Base-by-base conservation (phyloP, 2,888 invertebrate species). In the Cephus nigrinus region DNA sequence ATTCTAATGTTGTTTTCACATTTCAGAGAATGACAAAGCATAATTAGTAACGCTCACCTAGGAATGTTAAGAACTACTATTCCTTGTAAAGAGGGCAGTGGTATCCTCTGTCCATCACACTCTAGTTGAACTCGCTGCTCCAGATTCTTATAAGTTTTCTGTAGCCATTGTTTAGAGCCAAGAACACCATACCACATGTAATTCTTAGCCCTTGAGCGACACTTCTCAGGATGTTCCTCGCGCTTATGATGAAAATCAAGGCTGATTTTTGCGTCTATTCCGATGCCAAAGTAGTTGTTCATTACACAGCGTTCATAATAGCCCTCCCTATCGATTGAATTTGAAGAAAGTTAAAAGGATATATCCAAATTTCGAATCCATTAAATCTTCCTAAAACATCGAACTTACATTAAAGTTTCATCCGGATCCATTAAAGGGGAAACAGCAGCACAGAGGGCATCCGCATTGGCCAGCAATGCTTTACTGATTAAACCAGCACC, bases 261-360 rank as follows among this genome's bases (percentile, higher is more conserved):
- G 0, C 98, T 97, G 77, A 99, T 98, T 92, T 99, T 99, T 0
- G 99, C 99, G 92, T 99, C 99, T 81, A 99, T 97, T 0, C 99
- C 99, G 87, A 99, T 99, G 0, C 99, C 99, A 90, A 99, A 99
- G 91, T 99, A 99, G 91, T 99, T 99, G 92, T 99, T 99, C 99
- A 99, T 99, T 1, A 98, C 98, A 87, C 98, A 98, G 84, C 96
- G 95, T 92, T 99, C 99, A 86, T 96, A 96, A 91, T 96, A 97
- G 0, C 97, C 97, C 92, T 97, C 97, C 87, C 94, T 94, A 88
- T 75, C 89, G 72, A n/a, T 73, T 2, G 11, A 33, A 73, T 36
- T 68, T 32, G 31, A 69, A 71, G 32, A 73, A 36, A 75, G 74
- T 73, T 74, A 73, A 71, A 55, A 68, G 15, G 68, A 2, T 68